Conservation (phyloP, 1,140 invertebrate genomes). For the Megalopta genalis region DNA sequence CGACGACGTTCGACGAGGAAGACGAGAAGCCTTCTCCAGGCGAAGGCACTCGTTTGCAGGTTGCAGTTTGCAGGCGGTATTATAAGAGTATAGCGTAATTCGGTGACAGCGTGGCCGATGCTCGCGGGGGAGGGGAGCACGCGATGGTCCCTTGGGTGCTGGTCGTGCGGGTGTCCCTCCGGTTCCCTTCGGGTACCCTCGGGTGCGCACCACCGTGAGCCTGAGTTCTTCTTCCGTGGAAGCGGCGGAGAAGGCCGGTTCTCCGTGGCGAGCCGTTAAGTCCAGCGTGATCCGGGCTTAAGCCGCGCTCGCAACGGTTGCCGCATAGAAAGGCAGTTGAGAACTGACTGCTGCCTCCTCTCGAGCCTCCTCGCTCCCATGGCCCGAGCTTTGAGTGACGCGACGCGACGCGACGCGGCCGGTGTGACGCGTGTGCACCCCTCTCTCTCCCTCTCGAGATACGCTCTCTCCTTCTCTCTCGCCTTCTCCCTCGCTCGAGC, state of each 20-base stretch:
- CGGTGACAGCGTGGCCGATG: not conserved
- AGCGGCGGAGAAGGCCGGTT: constrained; percentile 41
- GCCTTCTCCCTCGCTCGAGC: not conserved
- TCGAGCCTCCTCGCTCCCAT: constrained; percentile 65
- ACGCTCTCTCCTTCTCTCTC: constrained; percentile 10
- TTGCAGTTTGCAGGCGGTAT: too few species aligned
- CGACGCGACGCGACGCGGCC: constrained; percentile 66
- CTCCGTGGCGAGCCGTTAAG: constrained; percentile 66
- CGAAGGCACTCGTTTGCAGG: constrained; percentile 3
- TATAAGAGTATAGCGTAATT: not conserved
- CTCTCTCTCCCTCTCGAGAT: constrained; percentile 46
- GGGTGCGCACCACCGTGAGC: too few species aligned
- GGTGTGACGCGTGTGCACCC: constrained; percentile 76
- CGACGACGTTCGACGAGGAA: too few species aligned
- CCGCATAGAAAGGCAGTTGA: constrained; percentile 81
- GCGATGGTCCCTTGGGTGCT: not conserved
- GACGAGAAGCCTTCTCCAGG: too few species aligned
- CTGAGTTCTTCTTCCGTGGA: constrained; percentile 6
- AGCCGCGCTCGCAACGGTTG: constrained; percentile 70
- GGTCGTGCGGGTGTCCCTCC: not conserved
- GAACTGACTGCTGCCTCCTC: constrained; percentile 79
- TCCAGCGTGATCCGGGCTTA: constrained; percentile 72
- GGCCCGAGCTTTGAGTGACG: constrained; percentile 73
- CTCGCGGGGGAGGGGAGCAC: not conserved
- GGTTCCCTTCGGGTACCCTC: not conserved